Conservation (phyloP, 2,113 vertebrate genomes). For the Pithys albifrons region DNA sequence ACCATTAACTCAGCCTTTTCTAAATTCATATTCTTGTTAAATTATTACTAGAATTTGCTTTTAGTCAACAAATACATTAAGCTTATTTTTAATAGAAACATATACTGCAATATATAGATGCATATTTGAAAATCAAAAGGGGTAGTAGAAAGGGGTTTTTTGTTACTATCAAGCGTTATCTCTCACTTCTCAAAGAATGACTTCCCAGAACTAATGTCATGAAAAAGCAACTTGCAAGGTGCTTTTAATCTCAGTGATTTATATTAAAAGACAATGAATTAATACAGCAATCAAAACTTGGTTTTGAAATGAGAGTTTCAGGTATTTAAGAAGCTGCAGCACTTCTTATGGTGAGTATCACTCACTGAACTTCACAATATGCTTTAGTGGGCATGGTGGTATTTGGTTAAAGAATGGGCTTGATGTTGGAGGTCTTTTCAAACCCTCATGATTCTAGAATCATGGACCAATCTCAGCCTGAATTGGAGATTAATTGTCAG, state of each 20-base stretch:
- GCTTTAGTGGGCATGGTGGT: background rate
- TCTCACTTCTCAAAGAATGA: background rate
- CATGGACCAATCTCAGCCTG: background rate
- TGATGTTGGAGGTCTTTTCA: background rate
- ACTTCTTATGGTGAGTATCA: background rate
- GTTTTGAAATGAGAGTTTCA: background rate
- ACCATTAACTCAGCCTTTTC: background rate
- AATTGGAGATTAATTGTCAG: background rate
- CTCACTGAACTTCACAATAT: background rate
- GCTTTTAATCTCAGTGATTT: background rate
- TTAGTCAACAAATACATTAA: background rate
- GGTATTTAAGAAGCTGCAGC: background rate
- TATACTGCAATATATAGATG: background rate
- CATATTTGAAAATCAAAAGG: background rate
- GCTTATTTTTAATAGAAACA: background rate
- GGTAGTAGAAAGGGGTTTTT: background rate
- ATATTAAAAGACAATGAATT: background rate
- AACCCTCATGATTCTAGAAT: background rate
- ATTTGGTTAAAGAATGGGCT: accelerated
- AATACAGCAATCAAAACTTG: background rate
- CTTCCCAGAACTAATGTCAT: background rate
- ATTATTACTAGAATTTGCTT: background rate
- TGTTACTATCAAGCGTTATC: background rate
- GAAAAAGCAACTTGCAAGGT: background rate
- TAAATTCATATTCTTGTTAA: background rate